Base-by-base conservation (phyloP, 2,113 vertebrate genomes). In the Forbesichthys agassizii region DNA sequence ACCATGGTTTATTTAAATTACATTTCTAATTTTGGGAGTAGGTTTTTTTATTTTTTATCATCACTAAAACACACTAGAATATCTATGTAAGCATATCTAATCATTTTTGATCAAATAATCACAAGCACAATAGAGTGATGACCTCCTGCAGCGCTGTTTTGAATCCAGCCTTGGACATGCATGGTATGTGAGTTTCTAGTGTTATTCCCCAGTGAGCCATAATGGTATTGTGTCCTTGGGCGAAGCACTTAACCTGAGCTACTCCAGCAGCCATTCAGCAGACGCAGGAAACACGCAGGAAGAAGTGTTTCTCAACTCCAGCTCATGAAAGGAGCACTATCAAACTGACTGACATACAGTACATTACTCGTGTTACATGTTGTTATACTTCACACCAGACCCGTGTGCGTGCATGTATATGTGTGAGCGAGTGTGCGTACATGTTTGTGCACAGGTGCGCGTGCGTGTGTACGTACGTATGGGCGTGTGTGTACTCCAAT, bases 401-500 rank as follows among this genome's bases (percentile, higher is more conserved):
- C 27, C 27, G 51, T 66, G 51, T 55, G 18, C 46, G 14, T 55
- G 52, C 46, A 9, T 16, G 9, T 48, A 18, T 48, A 18, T 47
- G 49, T 63, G 47, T 49, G 8, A 27, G 9, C 20, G 18, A 14
- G 47, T 20, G 20, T 20, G 20, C 20, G 1, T 20, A 20, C 20
- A 20, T 20, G 20, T 20, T 20, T 20, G 20, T 1, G 20, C 20
- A 20, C 20, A 20, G 20, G 20, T 42, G n/a, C 52, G 27, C 52
- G 20, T 18, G 18, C 12, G n/a, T 9, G 8, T 75, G 11, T 53
- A 48, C 53, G 61, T 52, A 0, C 55, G 48, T 16, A n/a, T 58
- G 12, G 1, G 36, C 48, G 14, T 47, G 12, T 57, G 53, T 60
- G 64, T 59, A 72, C 58, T 66, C 62, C 70, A 81, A 48, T 69